Conservation (phyloP, 2,113 vertebrate species). For the Mus musculus region GRCm39 chr1:129211001-129211500, state of each 20-base stretch:
- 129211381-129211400: neutral
- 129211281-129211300: neutral
- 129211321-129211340: neutral
- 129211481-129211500: neutral
- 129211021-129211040: neutral
- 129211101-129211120: neutral
- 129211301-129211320: too few species aligned
- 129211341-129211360: slow-evolving; percentile 29
- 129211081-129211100: neutral
- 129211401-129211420: neutral
- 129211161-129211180: too few species aligned
- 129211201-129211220: neutral
- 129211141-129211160: too few species aligned
- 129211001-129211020: neutral
- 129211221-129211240: neutral
- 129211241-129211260: neutral
- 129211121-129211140: neutral
- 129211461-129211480: neutral
- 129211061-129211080: neutral
- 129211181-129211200: neutral
- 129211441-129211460: neutral
- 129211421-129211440: neutral
- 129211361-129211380: neutral
- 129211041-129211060: neutral
- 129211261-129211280: neutral